Base-by-base conservation (phyloP, 2,888 invertebrate genomes). In the Meandrusa payeni region DNA sequence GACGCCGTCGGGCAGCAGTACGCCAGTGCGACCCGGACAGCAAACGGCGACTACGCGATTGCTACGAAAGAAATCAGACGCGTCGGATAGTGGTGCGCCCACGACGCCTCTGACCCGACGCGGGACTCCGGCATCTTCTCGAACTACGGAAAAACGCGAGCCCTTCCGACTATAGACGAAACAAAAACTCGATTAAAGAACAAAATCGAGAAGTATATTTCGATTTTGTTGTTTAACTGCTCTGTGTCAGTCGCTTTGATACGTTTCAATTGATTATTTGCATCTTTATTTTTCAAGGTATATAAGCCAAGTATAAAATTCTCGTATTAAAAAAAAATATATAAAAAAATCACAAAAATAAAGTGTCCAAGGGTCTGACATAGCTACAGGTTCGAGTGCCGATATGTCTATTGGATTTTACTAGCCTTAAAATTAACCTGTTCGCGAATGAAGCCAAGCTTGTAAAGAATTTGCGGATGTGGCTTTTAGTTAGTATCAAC, bases 1-100 rank as follows among this genome's bases (percentile, higher is more conserved):
- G 69, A 94, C 94, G 54, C 93, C 94, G 39, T 94, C 94, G 41
- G 93, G 93, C 44, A 93, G 93, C 48, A 92, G 92, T 50, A 93
- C 93, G 5, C 93, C 93, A 28, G 90, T 93, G 46, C 90, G 92
- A 10, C 81, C 92, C 17, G 91, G 91, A 23, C 89, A 90, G 59
- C 86, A 85, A 67, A 91, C 91, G 10, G 91, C 91, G 7, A 90
- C 91, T 15, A 88, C 92, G 31, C 89, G 91, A 57, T 71, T 93
- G 48, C 69, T 92, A 49, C 82, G 93, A 37, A 92, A 91, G 63
- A 88, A 92, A 2, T 93, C 93, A 0, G 93, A 92, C 48, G 92
- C 92, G 9, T 91, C 93, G 2, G 93, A 93, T 54, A 89, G 89
- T 17, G 89, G 90, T 6, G 88, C 91, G 2, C 90, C 86, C 4